Evolutionary conservation across 2,113 vertebrate genomes (phyloP), one percentile per base, ranked within the genome.

Genomic region (Climacteris rufus): DNA sequence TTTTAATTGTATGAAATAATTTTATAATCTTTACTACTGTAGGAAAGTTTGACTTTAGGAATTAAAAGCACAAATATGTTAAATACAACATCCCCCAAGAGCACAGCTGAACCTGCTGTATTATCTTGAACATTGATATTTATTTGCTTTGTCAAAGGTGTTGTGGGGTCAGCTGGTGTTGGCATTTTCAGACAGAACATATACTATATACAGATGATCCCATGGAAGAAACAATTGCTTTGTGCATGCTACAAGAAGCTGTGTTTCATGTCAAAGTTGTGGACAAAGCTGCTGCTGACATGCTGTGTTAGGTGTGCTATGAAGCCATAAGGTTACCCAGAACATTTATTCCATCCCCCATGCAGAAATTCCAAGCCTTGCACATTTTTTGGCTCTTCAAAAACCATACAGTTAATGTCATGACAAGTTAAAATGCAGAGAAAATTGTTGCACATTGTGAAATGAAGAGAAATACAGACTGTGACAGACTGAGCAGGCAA

Each of bases 401-500:
- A 89, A 96, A 52, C 39, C 42, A 69, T 21, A 79, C 7, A 52
- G 45, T 80, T 95, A 91, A 69, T 42, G 59, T 33, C 9, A 63
- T 22, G 25, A 83, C 35, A 93, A 66, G 76, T 59, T 92, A 92
- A 92, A 90, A 93, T 23, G 47, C 75, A 85, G 11, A 15, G 45
- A 78, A 78, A 70, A 50, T 35, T 69, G 82, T 60, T 82, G 93
- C 35, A 56, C 2, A 4, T 44, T 50, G 45, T 77, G 76, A 90
- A 96, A 89, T 28, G 42, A 63, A 87, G 22, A 94, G 69, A 85
- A 70, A 90, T 76, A 85, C 2, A 93, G 83, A 80, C 18, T 21
- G 50, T 44, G 91, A 91, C 54, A 97, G 89, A 87, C 15, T 87
- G 65, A 94, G 83, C 80, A 96, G 96, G 97, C 96, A 97, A 94